Evolutionary conservation across 2,888 invertebrate genomes (phyloP).

Genomic region (Gerris lacustris): DNA sequence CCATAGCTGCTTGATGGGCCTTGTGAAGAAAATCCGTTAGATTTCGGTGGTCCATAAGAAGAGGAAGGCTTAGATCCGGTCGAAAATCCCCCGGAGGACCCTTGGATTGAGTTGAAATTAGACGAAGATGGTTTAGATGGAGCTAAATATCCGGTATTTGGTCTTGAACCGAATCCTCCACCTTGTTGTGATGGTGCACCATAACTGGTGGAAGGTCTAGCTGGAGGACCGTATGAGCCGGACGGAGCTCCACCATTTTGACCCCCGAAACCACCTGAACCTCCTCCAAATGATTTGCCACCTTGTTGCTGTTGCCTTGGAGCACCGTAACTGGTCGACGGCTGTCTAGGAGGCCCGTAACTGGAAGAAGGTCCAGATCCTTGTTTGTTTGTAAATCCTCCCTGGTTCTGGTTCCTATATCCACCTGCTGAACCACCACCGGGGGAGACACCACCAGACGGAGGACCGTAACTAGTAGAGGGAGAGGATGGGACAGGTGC

Average conservation of each 20-base stretch:
- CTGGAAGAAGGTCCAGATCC: slow-evolving; percentile 20
- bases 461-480: slow-evolving; percentile 5
- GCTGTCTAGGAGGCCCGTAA: slow-evolving; percentile 23
- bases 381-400: background rate
- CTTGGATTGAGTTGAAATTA: slow-evolving; percentile 14
- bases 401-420: background rate
- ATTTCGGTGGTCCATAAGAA: slow-evolving; percentile 17
- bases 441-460: slow-evolving; percentile 26
- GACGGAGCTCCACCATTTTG: slow-evolving; percentile 18
- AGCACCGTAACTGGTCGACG: slow-evolving; percentile 21
- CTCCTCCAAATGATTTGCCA: background rate
- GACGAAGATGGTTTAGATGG: slow-evolving; percentile 19
- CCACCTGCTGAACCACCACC: background rate
- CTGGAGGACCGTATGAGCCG: slow-evolving; percentile 11
- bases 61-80: slow-evolving; percentile 10
- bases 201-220: slow-evolving; percentile 27
- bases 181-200: slow-evolving; percentile 25
- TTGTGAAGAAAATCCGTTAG: background rate
- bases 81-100: background rate
- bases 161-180: background rate
- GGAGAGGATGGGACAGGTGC: slow-evolving; percentile 28
- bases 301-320: slow-evolving; percentile 11
- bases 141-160: slow-evolving; percentile 11
- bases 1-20: slow-evolving; percentile 17
- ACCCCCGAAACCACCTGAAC: background rate